Evolutionary conservation across 1,140 invertebrate species (phyloP).

Genomic region (Zaprionus ornatus): DNA sequence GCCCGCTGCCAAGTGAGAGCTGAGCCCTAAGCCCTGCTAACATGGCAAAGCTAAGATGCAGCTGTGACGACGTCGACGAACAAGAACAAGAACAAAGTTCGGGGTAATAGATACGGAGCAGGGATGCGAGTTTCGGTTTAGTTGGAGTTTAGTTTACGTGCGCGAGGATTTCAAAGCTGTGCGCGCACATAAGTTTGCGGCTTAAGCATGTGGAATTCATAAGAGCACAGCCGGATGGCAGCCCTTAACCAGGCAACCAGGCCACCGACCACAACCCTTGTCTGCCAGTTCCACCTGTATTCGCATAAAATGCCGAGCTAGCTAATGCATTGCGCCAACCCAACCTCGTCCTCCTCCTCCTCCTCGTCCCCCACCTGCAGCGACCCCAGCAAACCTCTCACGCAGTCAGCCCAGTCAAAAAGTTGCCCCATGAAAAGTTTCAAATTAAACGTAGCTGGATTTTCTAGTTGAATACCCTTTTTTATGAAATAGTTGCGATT

Average conservation of each 20-base stretch:
- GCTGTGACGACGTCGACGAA: constrained; percentile 27
- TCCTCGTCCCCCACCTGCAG: no score
- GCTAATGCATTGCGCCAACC: constrained; percentile 65
- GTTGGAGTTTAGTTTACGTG: constrained; percentile 77
- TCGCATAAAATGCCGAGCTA: constrained; percentile 57
- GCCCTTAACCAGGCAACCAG: not conserved
- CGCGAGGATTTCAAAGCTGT: constrained; percentile 78
- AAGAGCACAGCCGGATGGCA: constrained; percentile 51
- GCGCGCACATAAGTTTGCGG: constrained; percentile 78
- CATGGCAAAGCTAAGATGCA: constrained; percentile 56
- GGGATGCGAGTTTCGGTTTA: constrained; percentile 46
- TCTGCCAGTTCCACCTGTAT: constrained; percentile 29
- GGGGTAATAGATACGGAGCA: constrained; percentile 29
- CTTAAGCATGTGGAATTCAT: constrained; percentile 81
- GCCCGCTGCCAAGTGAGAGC: constrained; percentile 24
- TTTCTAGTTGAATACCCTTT: constrained; percentile 30
- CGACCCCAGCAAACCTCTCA: constrained; percentile 31
- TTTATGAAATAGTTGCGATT: constrained; percentile 5
- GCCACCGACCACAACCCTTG: not conserved
- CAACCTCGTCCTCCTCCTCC: constrained; percentile 25
- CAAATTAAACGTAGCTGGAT: constrained; percentile 70
- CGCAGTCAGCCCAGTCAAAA: constrained; percentile 41
- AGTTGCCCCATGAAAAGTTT: constrained; percentile 71
- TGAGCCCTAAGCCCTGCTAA: constrained; percentile 61
- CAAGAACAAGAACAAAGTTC: constrained; percentile 43